A percentile compares a stretch with the other conserved stretches of the same genome.
These are phyloP conservation scores for Chiloscyllium plagiosum DNA, from an alignment of 2,113 vertebrate genomes.

Conservation along the genomic window DNA sequence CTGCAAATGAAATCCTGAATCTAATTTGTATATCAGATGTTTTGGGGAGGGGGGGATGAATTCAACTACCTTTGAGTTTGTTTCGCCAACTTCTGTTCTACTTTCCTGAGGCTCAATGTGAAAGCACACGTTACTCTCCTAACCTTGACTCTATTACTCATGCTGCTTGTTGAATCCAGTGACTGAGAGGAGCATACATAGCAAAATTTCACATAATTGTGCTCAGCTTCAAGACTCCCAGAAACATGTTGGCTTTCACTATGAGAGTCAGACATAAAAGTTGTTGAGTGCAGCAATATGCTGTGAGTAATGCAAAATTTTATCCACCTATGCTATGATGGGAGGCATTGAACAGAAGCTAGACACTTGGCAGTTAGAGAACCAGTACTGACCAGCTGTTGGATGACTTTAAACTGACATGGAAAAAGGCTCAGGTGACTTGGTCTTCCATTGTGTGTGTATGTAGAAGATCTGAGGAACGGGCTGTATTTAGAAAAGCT, in stretches of 20 bases:
- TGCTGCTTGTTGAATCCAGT: neutral
- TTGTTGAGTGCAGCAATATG: neutral
- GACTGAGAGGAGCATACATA: neutral
- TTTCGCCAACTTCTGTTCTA: neutral
- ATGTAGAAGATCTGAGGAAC: neutral
- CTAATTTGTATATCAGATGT: neutral
- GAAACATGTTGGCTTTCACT: conserved; percentile 2
- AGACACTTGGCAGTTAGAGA: neutral
- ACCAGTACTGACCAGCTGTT: neutral
- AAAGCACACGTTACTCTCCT: neutral
- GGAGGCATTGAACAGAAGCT: neutral
- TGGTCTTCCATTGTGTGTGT: neutral
- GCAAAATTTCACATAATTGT: conserved; percentile 23
- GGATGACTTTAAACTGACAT: conserved; percentile 13
- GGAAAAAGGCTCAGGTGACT: neutral
- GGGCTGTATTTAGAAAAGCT: neutral
- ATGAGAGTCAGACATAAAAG: neutral
- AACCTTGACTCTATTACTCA: neutral
- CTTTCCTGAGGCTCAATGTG: neutral
- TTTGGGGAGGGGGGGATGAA: neutral
- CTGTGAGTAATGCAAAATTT: no score
- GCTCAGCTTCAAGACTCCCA: conserved; percentile 1
- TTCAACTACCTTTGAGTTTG: neutral
- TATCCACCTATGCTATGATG: neutral
- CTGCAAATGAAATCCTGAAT: neutral